Evolutionary conservation across 2,113 vertebrate genomes (phyloP), one percentile per base, ranked within the genome.

Genomic region (Dipodomys spectabilis): DNA sequence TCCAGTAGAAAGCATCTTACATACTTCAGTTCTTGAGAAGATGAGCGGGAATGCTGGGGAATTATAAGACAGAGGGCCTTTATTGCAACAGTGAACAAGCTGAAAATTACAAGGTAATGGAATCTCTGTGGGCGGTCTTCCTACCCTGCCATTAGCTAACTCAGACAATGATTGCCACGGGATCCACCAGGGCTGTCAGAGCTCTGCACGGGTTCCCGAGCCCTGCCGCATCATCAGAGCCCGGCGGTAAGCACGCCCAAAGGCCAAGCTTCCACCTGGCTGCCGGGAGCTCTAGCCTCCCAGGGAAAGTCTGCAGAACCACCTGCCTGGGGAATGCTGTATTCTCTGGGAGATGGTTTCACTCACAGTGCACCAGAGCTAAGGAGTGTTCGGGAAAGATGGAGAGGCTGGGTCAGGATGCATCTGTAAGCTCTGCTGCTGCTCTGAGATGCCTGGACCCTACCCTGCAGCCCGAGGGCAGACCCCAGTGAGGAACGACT

Each of bases 91-190:
- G 97, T 97, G 98, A 98, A 98, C 98, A 97, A 98, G 98, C 97
- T 97, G 97, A 97, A 98, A 98, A 98, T 98, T 98, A 98, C 98
- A 97, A 98, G 98, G 98, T 98, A 98, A 98, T 98, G 98, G 98
- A 95, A 98, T 97, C 97, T 83, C 98, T 93, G 98, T 95, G 0
- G 98, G 98, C 98, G 96, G 98, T 95, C 97, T 95, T 96, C 39
- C 0, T 97, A 97, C 97, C 97, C 98, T 97, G 97, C 97, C 97
- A 98, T 98, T 98, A 98, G 97, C 98, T 96, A 96, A 98, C 98
- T 98, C 97, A 97, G 96, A 49, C 97, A 96, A 77, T 96, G 98
- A 98, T 96, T 97, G 98, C 97, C 85, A 96, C 94, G 85, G 94
- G 95, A 96, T 96, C 79, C 64, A 86, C 96, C 91, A 53, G 13